These are phyloP conservation scores for Brachynemurus nebulosus DNA, from an alignment of 2,888 invertebrate species.

Conservation along the genomic window DNA sequence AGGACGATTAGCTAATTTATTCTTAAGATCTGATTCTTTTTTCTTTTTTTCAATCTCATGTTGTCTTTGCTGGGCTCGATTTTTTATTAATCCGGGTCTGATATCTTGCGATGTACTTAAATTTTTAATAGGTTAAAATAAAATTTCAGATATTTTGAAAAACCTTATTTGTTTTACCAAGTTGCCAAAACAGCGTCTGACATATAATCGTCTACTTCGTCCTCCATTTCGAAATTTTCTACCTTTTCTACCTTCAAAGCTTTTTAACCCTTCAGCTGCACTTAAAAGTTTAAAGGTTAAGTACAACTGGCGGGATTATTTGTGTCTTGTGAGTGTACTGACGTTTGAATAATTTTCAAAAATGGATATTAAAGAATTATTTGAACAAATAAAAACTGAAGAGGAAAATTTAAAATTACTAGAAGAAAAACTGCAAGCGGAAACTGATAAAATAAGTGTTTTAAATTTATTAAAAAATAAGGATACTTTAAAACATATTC, in stretches of 20 bases:
- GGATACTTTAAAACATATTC: slow-evolving; percentile 6
- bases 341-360: neutral
- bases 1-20: slow-evolving; percentile 28
- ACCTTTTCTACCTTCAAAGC: neutral
- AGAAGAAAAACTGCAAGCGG: neutral
- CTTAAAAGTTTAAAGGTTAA: neutral
- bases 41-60: slow-evolving; percentile 39
- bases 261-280: neutral
- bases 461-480: neutral
- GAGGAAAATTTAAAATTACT: neutral
- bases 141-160: neutral
- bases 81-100: slow-evolving; percentile 43
- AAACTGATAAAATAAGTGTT: neutral
- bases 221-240: slow-evolving; percentile 33
- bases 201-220: slow-evolving; percentile 58
- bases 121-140: neutral
- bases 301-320: neutral
- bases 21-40: slow-evolving; percentile 31
- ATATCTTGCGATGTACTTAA: slow-evolving; percentile 32
- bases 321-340: neutral
- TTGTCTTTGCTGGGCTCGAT: slow-evolving; percentile 41
- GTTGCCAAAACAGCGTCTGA: slow-evolving; percentile 47
- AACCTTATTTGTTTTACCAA: slow-evolving; percentile 29
- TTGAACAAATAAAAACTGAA: neutral
- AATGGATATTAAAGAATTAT: neutral